Evolutionary conservation across 2,113 vertebrate species (phyloP).

Genomic region (Zonotrichia leucophrys): DNA sequence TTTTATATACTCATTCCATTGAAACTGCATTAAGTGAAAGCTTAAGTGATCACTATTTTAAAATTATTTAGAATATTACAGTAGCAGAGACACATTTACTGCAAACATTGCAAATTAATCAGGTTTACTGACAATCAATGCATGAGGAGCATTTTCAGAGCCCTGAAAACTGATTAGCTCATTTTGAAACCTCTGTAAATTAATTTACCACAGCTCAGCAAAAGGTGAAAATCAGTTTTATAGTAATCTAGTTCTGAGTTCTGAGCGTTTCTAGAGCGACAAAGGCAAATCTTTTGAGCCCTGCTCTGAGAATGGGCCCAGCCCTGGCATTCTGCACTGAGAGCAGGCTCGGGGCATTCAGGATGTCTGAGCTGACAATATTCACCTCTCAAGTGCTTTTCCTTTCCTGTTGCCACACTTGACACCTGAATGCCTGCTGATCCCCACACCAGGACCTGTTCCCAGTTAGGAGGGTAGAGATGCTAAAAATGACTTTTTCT

Average conservation of each 20-base stretch:
- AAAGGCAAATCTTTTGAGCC: not conserved
- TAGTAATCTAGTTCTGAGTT: not conserved
- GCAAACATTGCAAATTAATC: not conserved
- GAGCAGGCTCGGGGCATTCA: not conserved
- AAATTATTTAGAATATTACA: not conserved
- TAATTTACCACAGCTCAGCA: not conserved
- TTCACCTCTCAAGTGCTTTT: not conserved
- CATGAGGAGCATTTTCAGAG: not conserved
- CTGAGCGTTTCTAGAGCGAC: not conserved
- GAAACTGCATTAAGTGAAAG: not conserved
- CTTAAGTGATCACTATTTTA: not conserved
- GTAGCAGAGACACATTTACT: not conserved
- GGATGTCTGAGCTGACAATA: not conserved
- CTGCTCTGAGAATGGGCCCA: not conserved
- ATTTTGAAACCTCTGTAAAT: not conserved
- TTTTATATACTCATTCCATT: not conserved
- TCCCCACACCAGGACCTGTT: not conserved
- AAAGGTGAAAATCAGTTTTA: not conserved
- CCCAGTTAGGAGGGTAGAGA: not conserved
- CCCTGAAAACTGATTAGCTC: not conserved
- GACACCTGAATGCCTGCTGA: not conserved
- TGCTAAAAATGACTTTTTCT: not conserved
- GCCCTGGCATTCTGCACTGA: not conserved
- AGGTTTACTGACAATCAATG: not conserved
- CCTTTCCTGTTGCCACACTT: not conserved